Evolutionary conservation across 2,797 vertebrate genomes (phyloP), one percentile per base, ranked within the genome.

Genomic region (Pteronotus mesoamericanus): DNA sequence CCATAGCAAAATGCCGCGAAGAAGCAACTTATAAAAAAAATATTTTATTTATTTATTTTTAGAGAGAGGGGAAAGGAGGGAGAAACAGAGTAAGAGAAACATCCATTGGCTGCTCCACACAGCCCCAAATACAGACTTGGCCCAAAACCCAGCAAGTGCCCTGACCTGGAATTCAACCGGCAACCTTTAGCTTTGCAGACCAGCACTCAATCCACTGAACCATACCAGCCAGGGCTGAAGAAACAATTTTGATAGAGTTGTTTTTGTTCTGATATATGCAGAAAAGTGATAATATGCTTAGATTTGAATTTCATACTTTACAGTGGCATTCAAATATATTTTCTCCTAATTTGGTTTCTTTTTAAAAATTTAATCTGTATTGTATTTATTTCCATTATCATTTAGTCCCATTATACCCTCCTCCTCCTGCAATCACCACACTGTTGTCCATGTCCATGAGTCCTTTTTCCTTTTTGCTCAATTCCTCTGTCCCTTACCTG

Each of bases 241-340:
- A 29, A 59, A 59, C 51, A n/a, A 64, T 26, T 77, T 87, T 61
- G 16, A 18, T 68, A 37, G 16, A 68, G 9, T 71, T 77, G 42
- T 89, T 94, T 93, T 89, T 82, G 37, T 92, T 97, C 16, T 44
- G 34, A 57, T 77, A 51, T 5, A 55, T 72, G 2, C 24, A 95
- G 15, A 83, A 83, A 91, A 57, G 22, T 53, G 57, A 24, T 55
- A 55, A 37, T 48, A 87, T 59, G 7, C 0, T 82, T 66, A 77
- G 42, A 69, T 92, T 55, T 97, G 48, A 74, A 79, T 95, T 92
- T 86, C 12, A 15, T 66, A 57, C 5, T 68, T 82, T 51, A 24
- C 1, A 16, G 9, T 79, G n/a, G 6, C 2, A 48, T 94, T 59
- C 32, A 75, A 82, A 78, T 68, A 57, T 16, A 10, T 68, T 80